Evolutionary conservation across 1,140 invertebrate genomes (phyloP), one percentile per base, ranked within the genome.

Genomic region (Mycetomoellerius zeteki): DNA sequence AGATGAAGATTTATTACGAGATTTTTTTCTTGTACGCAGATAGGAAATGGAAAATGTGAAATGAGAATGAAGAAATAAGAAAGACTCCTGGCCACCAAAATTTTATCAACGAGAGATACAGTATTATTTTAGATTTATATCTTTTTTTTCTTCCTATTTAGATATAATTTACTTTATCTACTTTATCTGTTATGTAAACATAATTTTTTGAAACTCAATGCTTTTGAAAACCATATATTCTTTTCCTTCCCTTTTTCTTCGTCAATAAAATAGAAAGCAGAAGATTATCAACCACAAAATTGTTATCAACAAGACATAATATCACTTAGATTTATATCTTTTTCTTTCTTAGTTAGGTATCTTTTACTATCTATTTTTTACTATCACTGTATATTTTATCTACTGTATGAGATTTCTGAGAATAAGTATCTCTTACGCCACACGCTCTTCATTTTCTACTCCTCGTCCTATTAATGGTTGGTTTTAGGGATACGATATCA

Each of bases 401-500:
- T 1, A 3, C 16, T 8, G 1, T 1, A 14, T 60, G 16, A 33
- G 43, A 19, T 60, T 82, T 82, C 65, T 14, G 33, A 72, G 19
- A 82, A 47, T 72, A 60, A 43, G 33, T 19, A 19, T 64, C 21
- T 67, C n/a, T 52, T 33, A 16, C n/a, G 62, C 54, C n/a, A 24
- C 2, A 37, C 64, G 4, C 8, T 86, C 27, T 78, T 27, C 27
- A 58, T 89, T 43, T 47, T 56, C 69, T 21, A 7, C 33, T 76
- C 47, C 60, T 75, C 87, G 33, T 69, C 75, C 86, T 87, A 67
- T 90, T 86, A 81, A 75, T 84, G 37, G 88, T 89, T 90, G 90
- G 86, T 71, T 92, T 91, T 91, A 89, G 89, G 82, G 77, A 72
- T 75, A 56, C 78, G 91, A 92, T 92, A 91, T 72, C 72, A 67